A percentile compares a stretch with the other conserved stretches of the same genome.
Evolutionary conservation across 2,888 invertebrate species (phyloP).

Genomic region (Drosophila gaucha): DNA sequence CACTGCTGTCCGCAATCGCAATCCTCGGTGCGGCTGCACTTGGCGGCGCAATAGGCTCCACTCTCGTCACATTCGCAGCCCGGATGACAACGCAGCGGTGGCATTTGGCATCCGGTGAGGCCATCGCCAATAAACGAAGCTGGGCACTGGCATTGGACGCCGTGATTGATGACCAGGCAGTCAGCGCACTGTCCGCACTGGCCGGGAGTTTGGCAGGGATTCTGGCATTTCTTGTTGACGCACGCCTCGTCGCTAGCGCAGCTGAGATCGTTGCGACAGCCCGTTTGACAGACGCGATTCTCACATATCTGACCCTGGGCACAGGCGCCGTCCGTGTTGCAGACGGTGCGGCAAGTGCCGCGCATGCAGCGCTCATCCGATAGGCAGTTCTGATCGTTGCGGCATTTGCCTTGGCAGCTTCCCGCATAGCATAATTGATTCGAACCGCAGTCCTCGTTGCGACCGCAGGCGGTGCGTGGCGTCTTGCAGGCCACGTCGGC

Average conservation of each 20-base stretch:
- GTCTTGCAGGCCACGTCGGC: conserved; percentile 90
- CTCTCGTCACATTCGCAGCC: conserved; percentile 92
- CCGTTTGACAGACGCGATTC: conserved; percentile 93
- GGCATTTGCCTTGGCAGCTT: conserved; percentile 91
- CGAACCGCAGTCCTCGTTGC: conserved; percentile 88
- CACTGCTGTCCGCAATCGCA: conserved; percentile 94
- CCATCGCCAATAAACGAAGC: conserved; percentile 93
- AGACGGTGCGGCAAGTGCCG: conserved; percentile 93
- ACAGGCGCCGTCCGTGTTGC: conserved; percentile 94
- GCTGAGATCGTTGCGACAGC: conserved; percentile 93
- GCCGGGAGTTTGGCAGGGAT: conserved; percentile 90
- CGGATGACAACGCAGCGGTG: conserved; percentile 90
- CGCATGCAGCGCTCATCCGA: conserved; percentile 94
- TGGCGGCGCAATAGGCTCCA: conserved; percentile 90
- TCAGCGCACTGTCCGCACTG: conserved; percentile 94
- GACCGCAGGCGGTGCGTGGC: conserved; percentile 88
- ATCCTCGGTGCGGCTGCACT: conserved; percentile 88
- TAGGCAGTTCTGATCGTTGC: conserved; percentile 92
- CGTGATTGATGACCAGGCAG: conserved; percentile 93
- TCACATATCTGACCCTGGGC: conserved; percentile 93
- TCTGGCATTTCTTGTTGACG: conserved; percentile 92
- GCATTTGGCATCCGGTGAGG: conserved; percentile 90
- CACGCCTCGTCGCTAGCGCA: conserved; percentile 92
- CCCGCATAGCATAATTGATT: conserved; percentile 92
- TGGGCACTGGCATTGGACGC: conserved; percentile 94